A percentile compares a stretch with the other conserved stretches of the same genome.
Conservation (phyloP, 2,888 invertebrate genomes). For the Tupiocoris notatus region DNA sequence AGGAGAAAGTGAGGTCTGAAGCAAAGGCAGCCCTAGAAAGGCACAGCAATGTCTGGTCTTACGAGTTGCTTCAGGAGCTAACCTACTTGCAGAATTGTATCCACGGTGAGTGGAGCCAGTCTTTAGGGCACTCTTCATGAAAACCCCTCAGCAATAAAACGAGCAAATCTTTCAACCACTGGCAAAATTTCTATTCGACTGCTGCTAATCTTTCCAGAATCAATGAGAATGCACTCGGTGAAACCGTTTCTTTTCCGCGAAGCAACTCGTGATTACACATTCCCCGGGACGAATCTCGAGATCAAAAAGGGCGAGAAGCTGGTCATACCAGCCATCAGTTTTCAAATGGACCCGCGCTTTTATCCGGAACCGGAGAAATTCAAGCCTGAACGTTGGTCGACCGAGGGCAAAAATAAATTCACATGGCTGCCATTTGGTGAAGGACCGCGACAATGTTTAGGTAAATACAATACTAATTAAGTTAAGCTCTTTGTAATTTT, state of each 20-base stretch:
- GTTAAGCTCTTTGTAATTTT: too few species aligned
- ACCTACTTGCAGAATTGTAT: constrained; percentile 31
- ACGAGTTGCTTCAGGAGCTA: constrained; percentile 18
- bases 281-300: constrained; percentile 5
- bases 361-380: constrained; percentile 32
- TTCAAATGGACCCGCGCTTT: constrained; percentile 27
- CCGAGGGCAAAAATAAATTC: neutral
- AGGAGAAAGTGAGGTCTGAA: constrained; percentile 10
- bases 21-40: neutral
- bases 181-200: too few species aligned
- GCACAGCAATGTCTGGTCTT: constrained; percentile 14
- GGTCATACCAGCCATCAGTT: constrained; percentile 21
- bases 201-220: constrained; percentile 39
- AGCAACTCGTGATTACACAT: constrained; percentile 21
- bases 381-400: constrained; percentile 31
- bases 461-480: too few species aligned
- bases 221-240: constrained; percentile 26
- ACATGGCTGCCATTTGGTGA: constrained; percentile 38
- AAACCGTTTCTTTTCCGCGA: constrained; percentile 28
- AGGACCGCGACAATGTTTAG: constrained; percentile 34
- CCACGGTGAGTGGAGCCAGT: constrained; percentile 10
- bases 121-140: neutral
- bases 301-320: constrained; percentile 27
- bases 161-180: neutral
- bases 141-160: too few species aligned